phyloP scores from a whole-genome alignment of 2,888 invertebrate genomes.

The Ochropleura leucogaster region DNA sequence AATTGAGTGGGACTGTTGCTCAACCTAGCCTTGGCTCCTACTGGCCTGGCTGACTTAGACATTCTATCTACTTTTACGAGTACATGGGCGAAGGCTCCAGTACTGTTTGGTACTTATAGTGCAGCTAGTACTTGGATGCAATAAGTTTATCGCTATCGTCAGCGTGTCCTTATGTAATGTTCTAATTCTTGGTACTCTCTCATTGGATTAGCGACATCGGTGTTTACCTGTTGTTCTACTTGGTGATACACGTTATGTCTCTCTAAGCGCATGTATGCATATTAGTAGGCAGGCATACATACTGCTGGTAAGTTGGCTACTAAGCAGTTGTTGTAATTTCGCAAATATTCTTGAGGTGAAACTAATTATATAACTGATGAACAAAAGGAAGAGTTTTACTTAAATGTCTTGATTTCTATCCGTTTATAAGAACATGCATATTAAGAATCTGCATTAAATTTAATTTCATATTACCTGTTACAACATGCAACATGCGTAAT shows the following conservation, averaged over 20 bases:
- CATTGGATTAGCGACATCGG: constrained; percentile 73
- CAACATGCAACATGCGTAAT: constrained; percentile 29
- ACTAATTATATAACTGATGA: constrained; percentile 39
- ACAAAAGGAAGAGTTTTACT: constrained; percentile 14
- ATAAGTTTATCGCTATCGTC: constrained; percentile 76
- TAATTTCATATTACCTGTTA: constrained; percentile 10
- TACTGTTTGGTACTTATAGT: constrained; percentile 81
- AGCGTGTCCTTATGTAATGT: constrained; percentile 76
- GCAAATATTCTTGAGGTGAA: constrained; percentile 40
- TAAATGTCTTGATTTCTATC: constrained; percentile 15
- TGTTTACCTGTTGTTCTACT: constrained; percentile 58
- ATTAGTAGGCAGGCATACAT: constrained; percentile 5
- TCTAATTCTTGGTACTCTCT: constrained; percentile 79
- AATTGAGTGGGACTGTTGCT: constrained; percentile 66
- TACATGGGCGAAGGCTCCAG: constrained; percentile 87
- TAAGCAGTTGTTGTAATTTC: constrained; percentile 37
- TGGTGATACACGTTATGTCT: constrained; percentile 46
- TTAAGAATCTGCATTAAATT: constrained; percentile 3
- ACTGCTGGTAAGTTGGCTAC: constrained; percentile 17
- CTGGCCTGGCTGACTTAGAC: constrained; percentile 91
- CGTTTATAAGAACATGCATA: background rate
- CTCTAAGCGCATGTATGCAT: constrained; percentile 19
- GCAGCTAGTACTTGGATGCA: constrained; percentile 78
- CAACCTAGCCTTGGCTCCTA: constrained; percentile 90
- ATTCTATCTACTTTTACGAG: constrained; percentile 91